Percentiles rank a stretch among this genome's conserved stretches.
These are phyloP conservation scores for Microplitis mediator DNA, from an alignment of 1,140 invertebrate genomes.

Conservation along the genomic window DNA sequence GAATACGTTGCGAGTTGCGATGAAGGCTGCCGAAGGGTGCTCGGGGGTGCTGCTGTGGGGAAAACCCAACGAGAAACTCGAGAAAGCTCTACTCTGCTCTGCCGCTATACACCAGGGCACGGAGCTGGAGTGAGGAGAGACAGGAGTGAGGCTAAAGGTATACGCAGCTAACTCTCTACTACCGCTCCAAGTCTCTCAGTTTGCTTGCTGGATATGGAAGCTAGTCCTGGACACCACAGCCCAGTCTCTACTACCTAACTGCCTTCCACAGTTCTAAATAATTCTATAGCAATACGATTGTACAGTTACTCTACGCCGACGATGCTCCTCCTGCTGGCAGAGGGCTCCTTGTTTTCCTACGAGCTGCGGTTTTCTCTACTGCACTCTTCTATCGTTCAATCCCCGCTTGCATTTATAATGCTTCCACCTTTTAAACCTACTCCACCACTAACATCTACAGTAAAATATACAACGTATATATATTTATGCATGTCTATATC, in stretches of 20 bases:
- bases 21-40: constrained; percentile 32
- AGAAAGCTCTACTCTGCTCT: neutral
- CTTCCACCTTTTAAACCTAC: neutral
- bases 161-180: neutral
- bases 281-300: constrained; percentile 40
- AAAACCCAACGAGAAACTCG: constrained; percentile 23
- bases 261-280: constrained; percentile 47
- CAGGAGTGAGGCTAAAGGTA: neutral
- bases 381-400: neutral
- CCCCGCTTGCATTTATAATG: neutral
- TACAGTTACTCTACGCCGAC: neutral
- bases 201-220: constrained; percentile 22
- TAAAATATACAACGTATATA: too few species aligned
- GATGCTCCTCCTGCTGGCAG: too few species aligned
- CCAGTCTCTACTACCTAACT: constrained; percentile 34
- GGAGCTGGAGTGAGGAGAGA: neutral
- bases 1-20: constrained; percentile 8
- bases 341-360: constrained; percentile 7
- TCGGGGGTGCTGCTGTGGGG: constrained; percentile 26
- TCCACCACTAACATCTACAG: too few species aligned
- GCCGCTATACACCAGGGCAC: neutral
- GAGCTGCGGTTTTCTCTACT: constrained; percentile 3
- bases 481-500: too few species aligned
- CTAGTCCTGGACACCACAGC: constrained; percentile 37
- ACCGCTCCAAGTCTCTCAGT: constrained; percentile 1